Percentiles rank a stretch among this genome's conserved stretches.
Evolutionary conservation across 2,888 invertebrate species (phyloP).

Genomic region (Rhorus exstirpatorius): DNA sequence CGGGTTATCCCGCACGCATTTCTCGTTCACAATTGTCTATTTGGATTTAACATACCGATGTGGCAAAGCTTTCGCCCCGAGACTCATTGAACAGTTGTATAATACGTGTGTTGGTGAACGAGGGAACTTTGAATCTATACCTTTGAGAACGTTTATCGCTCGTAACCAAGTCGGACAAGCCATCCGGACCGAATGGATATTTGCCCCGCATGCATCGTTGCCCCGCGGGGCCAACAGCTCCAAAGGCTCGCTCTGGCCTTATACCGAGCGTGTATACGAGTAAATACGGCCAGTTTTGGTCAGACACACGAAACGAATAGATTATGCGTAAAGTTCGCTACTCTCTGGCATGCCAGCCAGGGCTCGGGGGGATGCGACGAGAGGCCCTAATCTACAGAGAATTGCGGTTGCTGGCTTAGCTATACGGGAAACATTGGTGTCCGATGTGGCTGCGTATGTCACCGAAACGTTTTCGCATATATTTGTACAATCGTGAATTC

Average conservation of each 20-base stretch:
- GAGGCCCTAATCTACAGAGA: constrained; percentile 63
- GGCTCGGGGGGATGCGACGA: constrained; percentile 35
- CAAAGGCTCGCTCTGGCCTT: constrained; percentile 50
- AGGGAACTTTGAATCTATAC: constrained; percentile 43
- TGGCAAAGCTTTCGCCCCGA: constrained; percentile 22
- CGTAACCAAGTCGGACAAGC: constrained; percentile 67
- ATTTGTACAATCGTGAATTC: constrained; percentile 35
- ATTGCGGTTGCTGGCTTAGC: constrained; percentile 61
- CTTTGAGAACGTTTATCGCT: constrained; percentile 61
- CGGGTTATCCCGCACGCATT: not conserved
- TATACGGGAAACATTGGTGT: constrained; percentile 22
- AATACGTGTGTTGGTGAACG: not conserved
- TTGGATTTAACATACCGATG: not conserved
- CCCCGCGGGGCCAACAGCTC: constrained; percentile 30
- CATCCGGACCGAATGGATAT: constrained; percentile 53
- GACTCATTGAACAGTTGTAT: constrained; percentile 23
- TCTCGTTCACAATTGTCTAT: constrained; percentile 3
- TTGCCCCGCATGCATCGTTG: constrained; percentile 49
- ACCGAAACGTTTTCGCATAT: constrained; percentile 30
- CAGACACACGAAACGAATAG: constrained; percentile 55
- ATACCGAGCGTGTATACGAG: constrained; percentile 49
- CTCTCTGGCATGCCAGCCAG: constrained; percentile 23
- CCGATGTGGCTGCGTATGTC: constrained; percentile 37
- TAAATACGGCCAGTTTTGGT: constrained; percentile 62
- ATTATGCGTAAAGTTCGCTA: constrained; percentile 67